These are phyloP conservation scores for Ctenosaura bakeri DNA, from an alignment of 2,797 vertebrate genomes.

Conservation along the genomic window DNA sequence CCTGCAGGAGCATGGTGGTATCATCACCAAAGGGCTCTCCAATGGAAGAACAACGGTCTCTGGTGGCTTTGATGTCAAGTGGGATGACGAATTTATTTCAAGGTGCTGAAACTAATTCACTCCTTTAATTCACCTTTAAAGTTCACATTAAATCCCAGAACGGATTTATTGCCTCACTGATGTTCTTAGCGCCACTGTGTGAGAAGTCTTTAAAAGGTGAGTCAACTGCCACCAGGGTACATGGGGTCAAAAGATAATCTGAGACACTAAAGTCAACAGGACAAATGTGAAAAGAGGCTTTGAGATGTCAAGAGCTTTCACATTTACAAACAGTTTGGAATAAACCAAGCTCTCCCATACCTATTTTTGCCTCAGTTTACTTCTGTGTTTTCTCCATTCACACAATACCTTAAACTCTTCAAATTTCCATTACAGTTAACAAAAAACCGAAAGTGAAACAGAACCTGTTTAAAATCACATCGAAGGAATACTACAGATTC, in stretches of 20 bases:
- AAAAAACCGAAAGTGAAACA: constrained; percentile 45
- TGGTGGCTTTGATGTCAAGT: background rate
- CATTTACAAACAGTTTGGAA: background rate
- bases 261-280: background rate
- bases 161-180: too few species aligned
- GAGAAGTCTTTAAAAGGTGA: background rate
- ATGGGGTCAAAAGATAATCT: background rate
- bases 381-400: constrained; percentile 19
- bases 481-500: constrained; percentile 58
- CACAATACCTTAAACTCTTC: constrained; percentile 3
- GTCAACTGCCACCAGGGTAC: background rate
- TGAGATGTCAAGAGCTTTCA: background rate
- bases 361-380: background rate
- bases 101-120: too few species aligned
- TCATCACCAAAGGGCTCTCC: background rate
- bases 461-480: constrained; percentile 12
- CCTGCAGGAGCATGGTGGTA: background rate
- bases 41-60: background rate
- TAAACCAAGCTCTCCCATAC: background rate
- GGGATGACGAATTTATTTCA: background rate
- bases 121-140: too few species aligned
- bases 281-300: background rate
- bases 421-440: constrained; percentile 30
- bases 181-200: too few species aligned
- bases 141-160: too few species aligned